These are phyloP conservation scores for Dipodomys spectabilis DNA, from an alignment of 2,113 vertebrate species.

Conservation along the genomic window DNA sequence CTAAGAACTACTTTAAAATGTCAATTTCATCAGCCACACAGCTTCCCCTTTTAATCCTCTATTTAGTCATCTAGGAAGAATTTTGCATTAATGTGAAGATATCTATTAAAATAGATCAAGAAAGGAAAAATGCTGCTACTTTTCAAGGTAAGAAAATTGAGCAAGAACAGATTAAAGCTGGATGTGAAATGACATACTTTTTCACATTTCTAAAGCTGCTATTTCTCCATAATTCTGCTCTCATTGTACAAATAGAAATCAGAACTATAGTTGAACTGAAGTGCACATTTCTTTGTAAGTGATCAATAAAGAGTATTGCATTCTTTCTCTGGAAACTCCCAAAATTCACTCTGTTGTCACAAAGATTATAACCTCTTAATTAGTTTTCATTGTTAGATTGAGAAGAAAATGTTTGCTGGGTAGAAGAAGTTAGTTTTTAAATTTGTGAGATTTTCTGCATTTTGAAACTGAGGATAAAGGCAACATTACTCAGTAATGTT, in stretches of 20 bases:
- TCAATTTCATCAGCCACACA: neutral
- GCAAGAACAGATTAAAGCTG: neutral
- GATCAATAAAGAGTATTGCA: neutral
- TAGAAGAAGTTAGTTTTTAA: neutral
- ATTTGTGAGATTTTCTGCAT: neutral
- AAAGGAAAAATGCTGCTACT: neutral
- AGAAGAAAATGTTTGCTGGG: neutral
- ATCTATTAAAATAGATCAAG: neutral
- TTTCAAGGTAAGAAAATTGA: neutral
- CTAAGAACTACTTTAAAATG: constrained; percentile 2
- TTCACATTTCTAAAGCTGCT: neutral
- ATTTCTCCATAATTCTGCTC: neutral
- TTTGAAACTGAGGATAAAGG: neutral
- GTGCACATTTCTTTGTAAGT: neutral
- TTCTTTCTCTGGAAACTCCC: neutral
- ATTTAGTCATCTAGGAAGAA: neutral
- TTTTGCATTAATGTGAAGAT: neutral
- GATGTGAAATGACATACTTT: neutral
- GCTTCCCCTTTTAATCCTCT: neutral
- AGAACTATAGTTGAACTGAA: neutral
- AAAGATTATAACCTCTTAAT: neutral
- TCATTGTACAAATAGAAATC: neutral
- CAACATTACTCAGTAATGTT: neutral
- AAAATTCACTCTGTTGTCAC: neutral
- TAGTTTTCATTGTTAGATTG: neutral